These are phyloP conservation scores for Mormyrus lacerda DNA, from an alignment of 2,113 vertebrate species.

Conservation along the genomic window DNA sequence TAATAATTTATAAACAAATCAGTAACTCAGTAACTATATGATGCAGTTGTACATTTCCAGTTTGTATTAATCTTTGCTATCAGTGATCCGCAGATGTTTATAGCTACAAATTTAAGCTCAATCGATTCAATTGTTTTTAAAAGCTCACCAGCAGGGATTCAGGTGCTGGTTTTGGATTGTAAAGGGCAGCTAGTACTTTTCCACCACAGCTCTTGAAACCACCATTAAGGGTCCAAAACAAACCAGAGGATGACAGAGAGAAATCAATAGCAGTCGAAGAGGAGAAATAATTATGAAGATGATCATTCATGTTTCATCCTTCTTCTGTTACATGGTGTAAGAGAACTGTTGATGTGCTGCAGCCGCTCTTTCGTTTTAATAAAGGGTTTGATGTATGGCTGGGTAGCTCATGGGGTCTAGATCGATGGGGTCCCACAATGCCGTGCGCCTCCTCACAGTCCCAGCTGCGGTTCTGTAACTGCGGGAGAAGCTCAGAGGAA, in stretches of 20 bases:
- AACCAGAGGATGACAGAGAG: background rate
- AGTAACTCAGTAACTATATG: background rate
- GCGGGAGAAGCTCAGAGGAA: slow-evolving; percentile 15
- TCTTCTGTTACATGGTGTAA: background rate
- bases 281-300: slow-evolving; percentile 38
- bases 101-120: background rate
- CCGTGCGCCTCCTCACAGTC: background rate
- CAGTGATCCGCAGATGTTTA: background rate
- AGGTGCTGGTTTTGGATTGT: background rate
- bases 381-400: slow-evolving; percentile 18
- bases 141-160: background rate
- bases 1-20: background rate
- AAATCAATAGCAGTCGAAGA: slow-evolving; percentile 8
- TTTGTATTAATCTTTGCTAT: background rate
- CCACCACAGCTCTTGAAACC: background rate
- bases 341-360: slow-evolving; percentile 9
- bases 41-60: background rate
- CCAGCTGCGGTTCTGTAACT: background rate
- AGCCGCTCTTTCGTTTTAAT: slow-evolving; percentile 20
- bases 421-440: slow-evolving; percentile 27
- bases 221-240: background rate
- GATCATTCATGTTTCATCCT: slow-evolving; percentile 28
- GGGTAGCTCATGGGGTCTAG: slow-evolving; percentile 2
- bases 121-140: background rate
- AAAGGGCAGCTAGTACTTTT: background rate